Conservation (phyloP, 2,888 invertebrate species). For the Cephus runcator region DNA sequence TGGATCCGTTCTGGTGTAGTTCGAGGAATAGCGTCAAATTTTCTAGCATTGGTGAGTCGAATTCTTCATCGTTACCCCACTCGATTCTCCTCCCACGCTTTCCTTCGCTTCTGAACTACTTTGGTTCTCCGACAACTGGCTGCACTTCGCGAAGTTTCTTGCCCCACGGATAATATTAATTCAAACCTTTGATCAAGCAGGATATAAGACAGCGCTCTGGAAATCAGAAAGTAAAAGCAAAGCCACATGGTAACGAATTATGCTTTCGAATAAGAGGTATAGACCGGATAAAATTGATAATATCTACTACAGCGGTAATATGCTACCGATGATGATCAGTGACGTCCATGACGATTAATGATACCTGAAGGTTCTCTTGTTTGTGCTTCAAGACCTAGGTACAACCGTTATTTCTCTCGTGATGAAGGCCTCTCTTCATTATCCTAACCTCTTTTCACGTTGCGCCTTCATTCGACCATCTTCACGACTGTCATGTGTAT, state of each 20-base stretch:
- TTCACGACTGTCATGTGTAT: background rate
- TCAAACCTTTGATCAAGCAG: background rate
- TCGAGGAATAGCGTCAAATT: background rate
- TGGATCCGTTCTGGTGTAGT: background rate
- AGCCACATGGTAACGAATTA: background rate
- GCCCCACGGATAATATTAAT: background rate
- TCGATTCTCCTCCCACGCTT: background rate
- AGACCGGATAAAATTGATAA: background rate
- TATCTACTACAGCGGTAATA: background rate
- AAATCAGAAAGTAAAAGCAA: background rate
- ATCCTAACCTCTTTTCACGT: background rate
- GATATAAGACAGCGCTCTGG: background rate
- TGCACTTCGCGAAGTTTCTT: background rate
- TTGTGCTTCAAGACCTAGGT: background rate
- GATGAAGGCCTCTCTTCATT: background rate
- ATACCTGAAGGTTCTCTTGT: background rate
- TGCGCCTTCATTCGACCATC: background rate
- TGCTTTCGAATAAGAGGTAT: background rate
- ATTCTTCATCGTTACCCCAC: background rate
- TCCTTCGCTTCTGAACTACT: background rate
- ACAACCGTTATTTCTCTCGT: background rate
- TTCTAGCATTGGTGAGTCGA: background rate
- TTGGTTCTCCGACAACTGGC: background rate
- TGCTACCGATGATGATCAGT: background rate
- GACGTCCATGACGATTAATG: background rate